phyloP scores from a whole-genome alignment of 2,797 vertebrate genomes.

The Scarus forsteni region DNA sequence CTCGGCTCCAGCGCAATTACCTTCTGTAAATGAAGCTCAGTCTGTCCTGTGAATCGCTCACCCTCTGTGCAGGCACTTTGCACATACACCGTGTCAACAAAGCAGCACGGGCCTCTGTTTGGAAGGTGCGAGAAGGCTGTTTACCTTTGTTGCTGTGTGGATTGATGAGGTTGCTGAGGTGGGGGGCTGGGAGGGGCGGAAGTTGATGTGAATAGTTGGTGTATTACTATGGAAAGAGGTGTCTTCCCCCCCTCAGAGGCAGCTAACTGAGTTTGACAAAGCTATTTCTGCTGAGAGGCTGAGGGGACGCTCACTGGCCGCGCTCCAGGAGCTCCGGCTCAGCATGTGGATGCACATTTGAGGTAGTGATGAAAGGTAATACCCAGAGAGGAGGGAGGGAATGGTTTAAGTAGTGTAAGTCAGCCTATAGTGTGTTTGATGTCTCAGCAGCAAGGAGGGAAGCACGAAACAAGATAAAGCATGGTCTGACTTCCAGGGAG shows the following conservation, averaged over 20 bases:
- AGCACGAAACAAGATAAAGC: conserved; percentile 17
- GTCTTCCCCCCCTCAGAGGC: conserved; percentile 67
- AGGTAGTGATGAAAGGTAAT: conserved; percentile 66
- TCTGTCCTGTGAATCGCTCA: conserved; percentile 68
- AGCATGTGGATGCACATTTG: conserved; percentile 59
- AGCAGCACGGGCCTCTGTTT: conserved; percentile 68
- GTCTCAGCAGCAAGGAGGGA: conserved; percentile 22
- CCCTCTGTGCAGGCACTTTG: conserved; percentile 58
- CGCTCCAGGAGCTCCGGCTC: conserved; percentile 60
- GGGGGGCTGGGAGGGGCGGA: conserved; percentile 6
- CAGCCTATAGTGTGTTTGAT: conserved; percentile 32
- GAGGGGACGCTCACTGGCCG: conserved; percentile 64
- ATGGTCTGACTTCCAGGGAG: conserved; percentile 12
- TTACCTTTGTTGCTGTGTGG: conserved; percentile 82
- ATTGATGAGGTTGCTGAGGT: conserved; percentile 78
- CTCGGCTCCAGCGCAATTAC: conserved; percentile 84
- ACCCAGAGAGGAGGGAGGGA: conserved; percentile 33
- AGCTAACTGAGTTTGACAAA: conserved; percentile 84
- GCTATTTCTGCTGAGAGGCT: conserved; percentile 77
- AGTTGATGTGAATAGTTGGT: conserved; percentile 79
- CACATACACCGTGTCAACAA: conserved; percentile 78
- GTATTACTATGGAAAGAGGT: conserved; percentile 76
- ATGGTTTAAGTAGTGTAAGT: conserved; percentile 35
- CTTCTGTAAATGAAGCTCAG: conserved; percentile 82
- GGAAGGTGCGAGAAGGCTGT: conserved; percentile 75